Evolutionary conservation across 2,113 vertebrate genomes (phyloP).

Genomic region (Lepus americanus): DNA sequence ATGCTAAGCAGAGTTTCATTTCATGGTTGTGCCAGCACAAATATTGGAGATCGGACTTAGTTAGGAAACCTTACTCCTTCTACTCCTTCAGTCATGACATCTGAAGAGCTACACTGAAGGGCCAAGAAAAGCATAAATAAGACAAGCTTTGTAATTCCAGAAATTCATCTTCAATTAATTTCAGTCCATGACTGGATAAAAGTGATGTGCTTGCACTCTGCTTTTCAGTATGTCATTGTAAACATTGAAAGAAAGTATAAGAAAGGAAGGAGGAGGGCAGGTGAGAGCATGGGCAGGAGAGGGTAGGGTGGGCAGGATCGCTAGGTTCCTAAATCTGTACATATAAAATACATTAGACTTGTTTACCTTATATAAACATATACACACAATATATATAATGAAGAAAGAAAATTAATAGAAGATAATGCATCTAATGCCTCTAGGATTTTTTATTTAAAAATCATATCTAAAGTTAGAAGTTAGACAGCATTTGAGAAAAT

Average conservation of each 20-base stretch:
- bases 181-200: background rate
- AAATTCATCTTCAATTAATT: background rate
- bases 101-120: background rate
- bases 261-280: too few species aligned
- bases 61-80: background rate
- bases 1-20: slow-evolving; percentile 18
- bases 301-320: too few species aligned
- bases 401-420: background rate
- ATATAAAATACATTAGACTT: too few species aligned
- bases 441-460: slow-evolving; percentile 2
- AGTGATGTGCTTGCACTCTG: background rate
- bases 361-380: too few species aligned
- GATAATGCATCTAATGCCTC: background rate
- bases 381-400: too few species aligned
- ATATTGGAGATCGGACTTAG: background rate
- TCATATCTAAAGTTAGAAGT: slow-evolving; percentile 1
- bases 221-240: background rate
- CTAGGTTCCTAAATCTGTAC: too few species aligned
- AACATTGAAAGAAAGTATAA: too few species aligned
- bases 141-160: background rate
- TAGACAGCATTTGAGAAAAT: slow-evolving; percentile 11
- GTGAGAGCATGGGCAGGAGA: background rate
- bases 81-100: background rate
- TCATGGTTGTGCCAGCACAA: background rate
- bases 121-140: slow-evolving; percentile 11